Percentiles rank a stretch among this genome's conserved stretches.
Conservation (phyloP, 2,797 vertebrate species). For the Sphaeramia orbicularis region DNA sequence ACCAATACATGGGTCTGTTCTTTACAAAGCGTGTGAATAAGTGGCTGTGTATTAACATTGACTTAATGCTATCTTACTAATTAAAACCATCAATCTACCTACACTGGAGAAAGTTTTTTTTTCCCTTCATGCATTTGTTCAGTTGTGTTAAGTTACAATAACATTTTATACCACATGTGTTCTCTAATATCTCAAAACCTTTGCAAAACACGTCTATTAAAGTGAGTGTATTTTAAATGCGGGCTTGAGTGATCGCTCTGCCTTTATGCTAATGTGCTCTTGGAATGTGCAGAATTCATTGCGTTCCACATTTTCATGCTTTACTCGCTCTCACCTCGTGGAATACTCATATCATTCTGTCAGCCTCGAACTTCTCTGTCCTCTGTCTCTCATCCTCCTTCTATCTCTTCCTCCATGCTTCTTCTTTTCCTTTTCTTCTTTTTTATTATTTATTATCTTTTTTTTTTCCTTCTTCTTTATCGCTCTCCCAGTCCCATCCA, state of each 20-base stretch:
- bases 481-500: conserved; percentile 73
- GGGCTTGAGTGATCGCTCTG: conserved; percentile 46
- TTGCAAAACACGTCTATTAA: no score
- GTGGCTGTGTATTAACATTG: no score
- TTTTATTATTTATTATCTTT: neutral
- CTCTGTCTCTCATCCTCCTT: conserved; percentile 67
- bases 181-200: conserved; percentile 22
- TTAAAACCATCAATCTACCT: conserved; percentile 2
- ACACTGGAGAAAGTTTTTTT: neutral
- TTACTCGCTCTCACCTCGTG: conserved; percentile 56
- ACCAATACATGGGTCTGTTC: no score
- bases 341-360: conserved; percentile 74
- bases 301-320: conserved; percentile 62
- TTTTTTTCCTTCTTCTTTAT: conserved; percentile 72
- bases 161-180: conserved; percentile 26
- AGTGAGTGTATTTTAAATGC: conserved; percentile 47
- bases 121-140: neutral
- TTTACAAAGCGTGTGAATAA: no score
- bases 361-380: conserved; percentile 66
- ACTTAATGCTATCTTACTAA: no score
- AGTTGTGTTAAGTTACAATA: conserved; percentile 23
- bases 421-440: conserved; percentile 49
- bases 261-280: conserved; percentile 58
- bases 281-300: conserved; percentile 64
- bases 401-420: conserved; percentile 62